A percentile compares a stretch with the other conserved stretches of the same genome.
Evolutionary conservation across 37 sponge, comb jelly and placozoan genomes (phyloP).

Genomic region (Amphimedon queenslandica): DNA sequence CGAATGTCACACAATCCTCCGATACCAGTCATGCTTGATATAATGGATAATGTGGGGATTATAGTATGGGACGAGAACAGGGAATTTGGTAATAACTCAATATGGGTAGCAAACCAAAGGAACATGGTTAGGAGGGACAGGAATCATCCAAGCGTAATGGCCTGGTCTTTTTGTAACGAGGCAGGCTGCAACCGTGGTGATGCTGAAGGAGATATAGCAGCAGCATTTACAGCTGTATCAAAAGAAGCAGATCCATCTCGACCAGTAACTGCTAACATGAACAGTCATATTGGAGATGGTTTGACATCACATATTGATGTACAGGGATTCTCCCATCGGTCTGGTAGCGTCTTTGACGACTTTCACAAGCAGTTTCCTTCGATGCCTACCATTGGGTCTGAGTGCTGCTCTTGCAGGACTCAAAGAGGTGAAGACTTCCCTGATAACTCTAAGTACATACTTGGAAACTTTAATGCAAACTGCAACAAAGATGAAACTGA

Average conservation of each 20-base stretch:
- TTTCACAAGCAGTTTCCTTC: constrained; percentile 33
- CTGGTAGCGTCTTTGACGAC: constrained; percentile 23
- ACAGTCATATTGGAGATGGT: constrained; percentile 9
- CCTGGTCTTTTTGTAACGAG: constrained; percentile 66
- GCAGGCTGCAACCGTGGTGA: constrained; percentile 28
- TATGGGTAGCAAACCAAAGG: constrained; percentile 29
- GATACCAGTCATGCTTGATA: too few species aligned
- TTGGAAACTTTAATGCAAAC: constrained; percentile 35
- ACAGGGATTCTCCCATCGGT: constrained; percentile 46
- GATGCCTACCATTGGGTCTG: constrained; percentile 25
- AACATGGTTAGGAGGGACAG: constrained; percentile 63
- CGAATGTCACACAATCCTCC: constrained; percentile 67
- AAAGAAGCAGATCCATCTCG: constrained; percentile 31
- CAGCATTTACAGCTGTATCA: constrained; percentile 27
- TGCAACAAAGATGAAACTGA: constrained; percentile 38
- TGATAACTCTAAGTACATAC: neutral
- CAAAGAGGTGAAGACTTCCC: constrained; percentile 44
- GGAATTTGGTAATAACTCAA: constrained; percentile 27
- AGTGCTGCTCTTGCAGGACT: too few species aligned
- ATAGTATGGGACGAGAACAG: constrained; percentile 61
- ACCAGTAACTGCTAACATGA: constrained; percentile 37
- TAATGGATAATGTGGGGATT: constrained; percentile 39
- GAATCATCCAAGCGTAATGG: constrained; percentile 55
- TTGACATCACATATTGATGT: constrained; percentile 39
- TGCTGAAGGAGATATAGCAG: neutral